These are phyloP conservation scores for Haplochromis vanheusdeni DNA, from an alignment of 2,113 vertebrate species.

Conservation along the genomic window DNA sequence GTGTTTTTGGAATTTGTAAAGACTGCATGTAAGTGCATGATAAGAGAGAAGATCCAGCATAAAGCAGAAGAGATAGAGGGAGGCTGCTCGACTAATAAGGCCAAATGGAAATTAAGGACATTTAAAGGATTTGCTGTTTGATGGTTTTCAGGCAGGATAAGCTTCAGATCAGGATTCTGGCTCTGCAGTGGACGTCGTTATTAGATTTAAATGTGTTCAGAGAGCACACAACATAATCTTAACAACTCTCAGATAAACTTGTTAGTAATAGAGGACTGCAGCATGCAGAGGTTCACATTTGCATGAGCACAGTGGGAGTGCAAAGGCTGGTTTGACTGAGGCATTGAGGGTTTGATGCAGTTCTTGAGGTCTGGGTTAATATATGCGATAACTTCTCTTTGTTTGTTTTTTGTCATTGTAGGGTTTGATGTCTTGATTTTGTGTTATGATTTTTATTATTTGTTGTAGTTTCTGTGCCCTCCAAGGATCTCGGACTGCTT, in stretches of 20 bases:
- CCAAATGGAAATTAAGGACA: fast-evolving
- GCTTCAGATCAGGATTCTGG: neutral
- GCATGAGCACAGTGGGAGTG: neutral
- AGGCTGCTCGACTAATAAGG: neutral
- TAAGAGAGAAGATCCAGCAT: neutral
- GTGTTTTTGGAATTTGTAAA: neutral
- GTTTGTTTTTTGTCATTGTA: fast-evolving
- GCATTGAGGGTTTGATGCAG: neutral
- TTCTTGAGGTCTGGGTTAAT: neutral
- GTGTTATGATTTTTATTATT: neutral
- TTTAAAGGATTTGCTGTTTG: neutral
- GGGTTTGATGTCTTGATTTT: neutral
- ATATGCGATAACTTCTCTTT: fast-evolving
- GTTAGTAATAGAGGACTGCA: fast-evolving
- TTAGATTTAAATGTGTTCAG: neutral
- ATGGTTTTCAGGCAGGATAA: neutral
- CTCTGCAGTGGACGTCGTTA: neutral
- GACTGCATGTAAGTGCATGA: neutral
- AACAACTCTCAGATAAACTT: fast-evolving
- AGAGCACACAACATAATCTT: neutral
- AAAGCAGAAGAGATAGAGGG: fast-evolving
- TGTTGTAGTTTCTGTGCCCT: neutral
- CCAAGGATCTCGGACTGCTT: fast-evolving
- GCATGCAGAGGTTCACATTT: neutral
- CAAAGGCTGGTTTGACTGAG: neutral